Base-by-base conservation (phyloP, 1,140 invertebrate genomes). In the Zaprionus camerounensis region DNA sequence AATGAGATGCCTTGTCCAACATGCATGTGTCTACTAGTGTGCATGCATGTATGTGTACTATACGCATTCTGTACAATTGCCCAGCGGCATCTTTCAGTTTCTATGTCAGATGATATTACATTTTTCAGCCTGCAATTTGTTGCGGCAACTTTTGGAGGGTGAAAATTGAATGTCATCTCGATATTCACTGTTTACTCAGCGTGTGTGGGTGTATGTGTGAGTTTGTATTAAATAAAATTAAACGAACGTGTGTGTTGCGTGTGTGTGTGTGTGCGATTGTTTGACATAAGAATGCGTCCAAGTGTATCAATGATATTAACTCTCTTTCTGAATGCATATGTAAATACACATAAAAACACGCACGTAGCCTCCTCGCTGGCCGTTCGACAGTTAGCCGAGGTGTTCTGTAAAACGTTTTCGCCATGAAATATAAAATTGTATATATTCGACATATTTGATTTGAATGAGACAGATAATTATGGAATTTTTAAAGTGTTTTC, bases 271-370 rank as follows among this genome's bases (percentile, higher is more conserved):
- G 44, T 44, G n/a, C n/a, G n/a, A n/a, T n/a, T n/a, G n/a, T 41
- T 62, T 61, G 51, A 57, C 59, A 76, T 71, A 83, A 82, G 81
- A 84, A 84, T 78, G 81, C 82, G 78, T 74, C 70, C 74, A 84
- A 84, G 81, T 84, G 82, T 78, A 78, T 84, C 75, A 78, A 83
- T 79, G 81, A 83, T 83, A 83, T 83, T 83, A 83, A 78, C 70
- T 83, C 64, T 59, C 57, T 17, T 56, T 41, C 26, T 61, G 71
- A 63, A 83, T 78, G 72, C 73, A 65, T 61, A 66, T 75, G 63
- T 65, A 78, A 55, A 68, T 44, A 69, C n/a, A 70, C 58, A 75
- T 41, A 67, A 65, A 66, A 56, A 58, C 36, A 63, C 34, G 24
- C 36, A 34, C 26, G 34, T 7, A 55, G 49, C 13, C 17, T 44